phyloP scores from a whole-genome alignment of 2,797 vertebrate species.

The Iguana delicatissima region DNA sequence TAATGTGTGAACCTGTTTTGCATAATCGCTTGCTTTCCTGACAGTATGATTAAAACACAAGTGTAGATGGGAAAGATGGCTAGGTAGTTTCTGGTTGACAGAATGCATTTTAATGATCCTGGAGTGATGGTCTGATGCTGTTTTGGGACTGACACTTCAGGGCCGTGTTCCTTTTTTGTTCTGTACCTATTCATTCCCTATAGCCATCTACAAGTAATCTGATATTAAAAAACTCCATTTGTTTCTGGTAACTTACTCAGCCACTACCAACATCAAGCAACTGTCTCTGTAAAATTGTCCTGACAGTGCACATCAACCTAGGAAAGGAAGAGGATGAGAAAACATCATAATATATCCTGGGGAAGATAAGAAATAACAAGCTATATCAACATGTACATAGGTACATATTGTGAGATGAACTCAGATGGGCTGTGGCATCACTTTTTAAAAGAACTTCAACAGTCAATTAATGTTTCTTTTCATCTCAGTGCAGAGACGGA shows the following conservation, averaged over 20 bases:
- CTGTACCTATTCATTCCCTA: neutral
- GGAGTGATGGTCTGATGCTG: neutral
- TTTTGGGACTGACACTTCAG: neutral
- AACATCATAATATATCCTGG: neutral
- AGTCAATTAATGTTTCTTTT: neutral
- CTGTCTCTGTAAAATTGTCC: neutral
- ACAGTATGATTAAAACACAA: neutral
- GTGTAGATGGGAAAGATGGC: neutral
- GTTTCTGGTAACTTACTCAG: neutral
- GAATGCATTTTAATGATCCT: neutral
- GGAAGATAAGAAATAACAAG: neutral
- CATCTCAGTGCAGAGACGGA: no score
- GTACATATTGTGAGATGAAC: neutral
- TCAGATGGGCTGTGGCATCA: neutral
- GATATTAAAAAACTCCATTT: conserved; percentile 1
- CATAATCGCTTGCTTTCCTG: neutral
- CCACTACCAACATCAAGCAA: no score
- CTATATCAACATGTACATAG: neutral
- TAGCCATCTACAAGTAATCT: neutral
- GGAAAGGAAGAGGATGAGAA: neutral
- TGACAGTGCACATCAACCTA: neutral
- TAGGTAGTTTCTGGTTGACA: neutral
- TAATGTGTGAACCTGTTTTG: neutral
- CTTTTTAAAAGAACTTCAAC: neutral
- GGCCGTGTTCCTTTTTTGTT: neutral